phyloP scores from a whole-genome alignment of 2,113 vertebrate genomes.

The Paedocypris sp. region DNA sequence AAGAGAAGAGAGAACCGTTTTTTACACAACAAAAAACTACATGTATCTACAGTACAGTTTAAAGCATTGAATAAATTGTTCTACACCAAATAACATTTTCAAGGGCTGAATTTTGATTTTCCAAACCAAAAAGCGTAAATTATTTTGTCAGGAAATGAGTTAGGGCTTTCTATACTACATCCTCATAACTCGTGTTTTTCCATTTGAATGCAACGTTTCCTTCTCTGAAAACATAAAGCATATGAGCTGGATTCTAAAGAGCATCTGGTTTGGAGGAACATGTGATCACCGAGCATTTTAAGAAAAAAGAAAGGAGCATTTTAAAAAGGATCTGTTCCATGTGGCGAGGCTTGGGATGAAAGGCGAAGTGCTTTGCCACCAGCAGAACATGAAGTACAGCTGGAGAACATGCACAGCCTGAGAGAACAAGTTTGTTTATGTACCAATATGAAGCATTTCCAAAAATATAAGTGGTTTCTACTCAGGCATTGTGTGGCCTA shows the following conservation, averaged over 20 bases:
- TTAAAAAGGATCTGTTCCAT: slow-evolving; percentile 3
- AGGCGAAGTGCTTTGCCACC: not conserved
- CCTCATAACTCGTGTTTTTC: slow-evolving; percentile 25
- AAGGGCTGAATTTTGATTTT: too few species aligned
- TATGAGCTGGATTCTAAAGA: slow-evolving; percentile 8
- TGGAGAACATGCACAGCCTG: slow-evolving; percentile 23
- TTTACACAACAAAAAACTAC: too few species aligned
- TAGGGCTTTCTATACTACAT: too few species aligned
- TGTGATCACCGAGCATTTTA: not conserved
- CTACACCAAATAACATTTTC: too few species aligned
- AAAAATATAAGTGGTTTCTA: slow-evolving; percentile 29
- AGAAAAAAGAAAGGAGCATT: not conserved
- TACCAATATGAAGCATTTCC: slow-evolving; percentile 37
- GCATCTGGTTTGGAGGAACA: not conserved
- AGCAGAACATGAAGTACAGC: not conserved
- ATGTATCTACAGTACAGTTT: too few species aligned
- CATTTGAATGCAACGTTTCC: slow-evolving; percentile 28
- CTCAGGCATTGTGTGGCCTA: slow-evolving; percentile 40
- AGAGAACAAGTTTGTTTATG: slow-evolving; percentile 39
- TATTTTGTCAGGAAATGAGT: too few species aligned
- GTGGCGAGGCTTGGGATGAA: not conserved
- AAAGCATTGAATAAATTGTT: too few species aligned
- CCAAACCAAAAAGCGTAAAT: too few species aligned
- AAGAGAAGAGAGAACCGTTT: too few species aligned
- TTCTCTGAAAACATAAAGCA: slow-evolving; percentile 6